These are phyloP conservation scores for Nylanderia fulva DNA, from an alignment of 1,140 invertebrate species.

Conservation along the genomic window DNA sequence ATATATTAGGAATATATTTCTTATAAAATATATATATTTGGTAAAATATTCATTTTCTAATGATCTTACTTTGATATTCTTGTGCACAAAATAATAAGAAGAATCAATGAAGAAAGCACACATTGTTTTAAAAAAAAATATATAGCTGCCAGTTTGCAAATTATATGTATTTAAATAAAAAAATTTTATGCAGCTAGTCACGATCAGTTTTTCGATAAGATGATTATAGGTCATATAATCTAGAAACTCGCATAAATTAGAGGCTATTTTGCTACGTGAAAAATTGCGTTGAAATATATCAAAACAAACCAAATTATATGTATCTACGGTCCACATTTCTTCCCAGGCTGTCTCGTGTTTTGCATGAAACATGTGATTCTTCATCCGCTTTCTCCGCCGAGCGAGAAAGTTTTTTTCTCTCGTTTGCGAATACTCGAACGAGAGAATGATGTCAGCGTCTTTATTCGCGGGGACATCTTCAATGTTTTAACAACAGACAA, in stretches of 20 bases:
- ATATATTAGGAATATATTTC: no score
- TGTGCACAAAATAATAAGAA: no score
- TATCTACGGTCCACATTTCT: not conserved
- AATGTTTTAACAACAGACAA: not conserved
- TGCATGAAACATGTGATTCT: not conserved
- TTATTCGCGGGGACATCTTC: not conserved
- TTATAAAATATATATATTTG: no score
- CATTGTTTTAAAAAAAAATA: no score
- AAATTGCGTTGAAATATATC: not conserved
- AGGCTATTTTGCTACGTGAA: constrained; percentile 5
- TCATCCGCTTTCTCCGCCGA: constrained; percentile 53
- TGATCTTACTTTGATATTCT: no score
- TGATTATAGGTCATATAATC: not conserved
- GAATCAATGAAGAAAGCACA: no score
- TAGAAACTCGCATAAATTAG: constrained; percentile 45
- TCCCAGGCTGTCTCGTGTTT: not conserved
- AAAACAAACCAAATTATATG: not conserved
- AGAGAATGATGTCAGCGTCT: not conserved
- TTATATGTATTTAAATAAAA: not conserved
- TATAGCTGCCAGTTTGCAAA: no score
- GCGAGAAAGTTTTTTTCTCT: constrained; percentile 61
- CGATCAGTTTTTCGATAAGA: constrained; percentile 35
- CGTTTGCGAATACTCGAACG: constrained; percentile 29
- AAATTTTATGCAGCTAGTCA: not conserved
- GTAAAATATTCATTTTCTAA: no score